Base-by-base conservation (phyloP, 2,888 invertebrate species). In the Onthophagus sagittarius region DNA sequence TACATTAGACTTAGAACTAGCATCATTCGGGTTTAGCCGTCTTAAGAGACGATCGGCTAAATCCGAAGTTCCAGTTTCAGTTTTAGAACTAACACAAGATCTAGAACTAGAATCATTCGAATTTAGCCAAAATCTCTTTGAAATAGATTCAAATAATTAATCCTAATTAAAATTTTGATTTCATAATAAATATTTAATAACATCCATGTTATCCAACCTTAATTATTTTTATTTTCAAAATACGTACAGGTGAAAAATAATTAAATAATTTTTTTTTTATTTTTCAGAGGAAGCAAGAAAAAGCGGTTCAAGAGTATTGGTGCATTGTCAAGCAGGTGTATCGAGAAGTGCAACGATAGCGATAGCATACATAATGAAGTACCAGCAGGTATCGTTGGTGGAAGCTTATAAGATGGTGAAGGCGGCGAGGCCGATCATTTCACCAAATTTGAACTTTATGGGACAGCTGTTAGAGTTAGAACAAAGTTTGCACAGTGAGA, bases 241-340 rank as follows among this genome's bases (percentile, higher is more conserved):
- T 53, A 6, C 14, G 14, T 39, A n/a, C 62, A 70, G 62, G 23
- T 71, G 15, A 13, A 6, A n/a, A 9, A 71, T 63, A 31, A 63
- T 31, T 53, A 62, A 33, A 23, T 23, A 9, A n/a, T 62, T 69
- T 69, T 65, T 13, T 70, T 71, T 72, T 76, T 79, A 79, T 80
- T 78, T 77, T 81, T 75, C 89, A 93, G 93, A 93, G 84, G 90
- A 91, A 83, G 92, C 92, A 67, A 87, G 91, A 85, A 91, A 89
- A 86, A 89, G 84, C 73, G 93, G 87, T 80, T 90, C 87, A 82
- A 90, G 92, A 81, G 95, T 97, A 63, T 88, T 98, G 82, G 92
- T 98, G 75, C 98, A 98, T 86, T 98, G 98, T 85, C 97, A 97
- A 82, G 97, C 97, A 71, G 98, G 98, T 71, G 94, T 98, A 70